Evolutionary conservation across 2,888 invertebrate species (phyloP).

Genomic region (Cryptocephalus primarius): DNA sequence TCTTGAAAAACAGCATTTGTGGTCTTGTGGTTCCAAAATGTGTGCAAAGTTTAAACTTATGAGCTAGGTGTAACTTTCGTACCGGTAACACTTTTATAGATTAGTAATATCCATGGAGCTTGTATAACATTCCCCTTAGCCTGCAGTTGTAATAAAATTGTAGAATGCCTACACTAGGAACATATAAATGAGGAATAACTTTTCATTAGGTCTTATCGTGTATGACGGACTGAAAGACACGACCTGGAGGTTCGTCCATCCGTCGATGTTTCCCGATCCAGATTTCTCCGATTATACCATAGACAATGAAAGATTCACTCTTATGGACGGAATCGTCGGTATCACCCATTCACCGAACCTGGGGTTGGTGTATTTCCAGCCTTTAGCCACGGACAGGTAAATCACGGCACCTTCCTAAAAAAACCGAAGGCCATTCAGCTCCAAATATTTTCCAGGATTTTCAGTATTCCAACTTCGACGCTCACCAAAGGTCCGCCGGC

Average conservation of each 20-base stretch:
- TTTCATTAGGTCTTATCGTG: constrained; percentile 44
- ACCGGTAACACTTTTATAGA: too few relatives aligned
- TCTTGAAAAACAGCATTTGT: too few relatives aligned
- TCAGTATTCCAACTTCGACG: constrained; percentile 64
- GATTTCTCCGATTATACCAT: constrained; percentile 66
- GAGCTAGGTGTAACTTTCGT: too few relatives aligned
- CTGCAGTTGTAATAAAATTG: too few relatives aligned
- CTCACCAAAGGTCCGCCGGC: constrained; percentile 62
- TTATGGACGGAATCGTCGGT: constrained; percentile 67
- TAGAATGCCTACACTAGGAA: too few relatives aligned
- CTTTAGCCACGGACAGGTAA: constrained; percentile 59
- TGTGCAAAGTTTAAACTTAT: too few relatives aligned
- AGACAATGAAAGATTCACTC: constrained; percentile 52
- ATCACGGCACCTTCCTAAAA: not conserved
- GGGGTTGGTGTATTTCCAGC: constrained; percentile 57
- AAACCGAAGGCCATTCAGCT: not conserved
- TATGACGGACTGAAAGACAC: constrained; percentile 64
- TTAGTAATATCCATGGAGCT: too few relatives aligned
- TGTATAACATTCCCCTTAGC: too few relatives aligned
- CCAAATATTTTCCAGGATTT: constrained; percentile 44
- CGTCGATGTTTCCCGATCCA: constrained; percentile 78
- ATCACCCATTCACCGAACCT: constrained; percentile 55
- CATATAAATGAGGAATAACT: too few relatives aligned
- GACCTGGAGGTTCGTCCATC: constrained; percentile 71
- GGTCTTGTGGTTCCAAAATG: too few relatives aligned